These are phyloP conservation scores for Lepidochrysops patricia DNA, from an alignment of 2,888 invertebrate species.

Conservation along the genomic window DNA sequence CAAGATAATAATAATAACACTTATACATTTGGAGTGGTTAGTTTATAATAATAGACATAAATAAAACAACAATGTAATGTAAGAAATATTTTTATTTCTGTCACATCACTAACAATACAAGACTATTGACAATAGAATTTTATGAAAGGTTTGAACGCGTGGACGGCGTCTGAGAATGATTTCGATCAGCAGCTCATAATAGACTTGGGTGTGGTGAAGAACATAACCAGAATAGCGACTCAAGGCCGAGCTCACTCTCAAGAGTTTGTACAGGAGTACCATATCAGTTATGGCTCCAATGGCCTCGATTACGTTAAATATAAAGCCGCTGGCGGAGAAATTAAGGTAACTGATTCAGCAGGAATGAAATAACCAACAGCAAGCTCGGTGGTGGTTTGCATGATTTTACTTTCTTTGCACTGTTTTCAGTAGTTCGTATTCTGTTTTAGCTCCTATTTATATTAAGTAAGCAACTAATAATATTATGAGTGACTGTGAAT, in stretches of 20 bases:
- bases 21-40: background rate
- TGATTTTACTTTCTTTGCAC: slow-evolving; percentile 23
- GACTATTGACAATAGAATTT: slow-evolving; percentile 20
- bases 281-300: slow-evolving; percentile 93
- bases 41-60: background rate
- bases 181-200: slow-evolving; percentile 93
- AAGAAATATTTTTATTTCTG: slow-evolving; percentile 15
- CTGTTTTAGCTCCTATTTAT: background rate
- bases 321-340: slow-evolving; percentile 91
- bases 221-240: slow-evolving; percentile 90
- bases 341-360: slow-evolving; percentile 79
- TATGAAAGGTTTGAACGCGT: slow-evolving; percentile 87
- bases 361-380: slow-evolving; percentile 13
- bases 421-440: slow-evolving; percentile 9
- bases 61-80: background rate
- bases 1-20: no score
- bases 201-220: slow-evolving; percentile 90
- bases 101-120: slow-evolving; percentile 19
- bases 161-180: slow-evolving; percentile 93
- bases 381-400: slow-evolving; percentile 15
- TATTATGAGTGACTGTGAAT: no score
- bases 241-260: slow-evolving; percentile 92
- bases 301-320: slow-evolving; percentile 92
- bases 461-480: background rate
- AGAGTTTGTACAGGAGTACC: slow-evolving; percentile 95